phyloP scores from a whole-genome alignment of 2,797 vertebrate species.

The Heliangelus exortis region DNA sequence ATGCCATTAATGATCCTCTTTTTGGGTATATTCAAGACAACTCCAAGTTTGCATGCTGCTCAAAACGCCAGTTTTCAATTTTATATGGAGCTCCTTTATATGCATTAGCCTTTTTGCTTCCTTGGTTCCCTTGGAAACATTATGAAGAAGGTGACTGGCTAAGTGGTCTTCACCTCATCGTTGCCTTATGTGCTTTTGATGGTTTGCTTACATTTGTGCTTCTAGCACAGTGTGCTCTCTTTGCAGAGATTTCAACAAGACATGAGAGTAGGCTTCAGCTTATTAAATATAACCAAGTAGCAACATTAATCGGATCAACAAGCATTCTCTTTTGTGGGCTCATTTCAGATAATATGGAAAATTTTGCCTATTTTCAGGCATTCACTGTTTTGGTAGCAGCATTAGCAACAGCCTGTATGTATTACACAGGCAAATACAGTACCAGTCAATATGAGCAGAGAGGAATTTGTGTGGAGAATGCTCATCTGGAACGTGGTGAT shows the following conservation, averaged over 20 bases:
- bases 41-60: slow-evolving; percentile 80
- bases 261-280: slow-evolving; percentile 84
- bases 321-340: slow-evolving; percentile 90
- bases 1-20: slow-evolving; percentile 89
- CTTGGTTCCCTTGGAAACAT: slow-evolving; percentile 92
- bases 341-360: slow-evolving; percentile 87
- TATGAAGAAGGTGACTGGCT: slow-evolving; percentile 87
- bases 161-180: slow-evolving; percentile 84
- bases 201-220: slow-evolving; percentile 87
- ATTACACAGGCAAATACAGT: slow-evolving; percentile 83
- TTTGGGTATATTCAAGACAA: slow-evolving; percentile 90
- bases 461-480: not conserved
- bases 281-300: slow-evolving; percentile 88
- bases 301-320: slow-evolving; percentile 84
- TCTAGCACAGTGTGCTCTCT: slow-evolving; percentile 87
- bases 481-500: not conserved
- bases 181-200: slow-evolving; percentile 87
- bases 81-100: slow-evolving; percentile 86
- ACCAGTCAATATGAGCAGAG: slow-evolving; percentile 78
- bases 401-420: slow-evolving; percentile 84
- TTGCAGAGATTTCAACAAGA: slow-evolving; percentile 84
- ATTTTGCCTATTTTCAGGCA: slow-evolving; percentile 83
- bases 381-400: slow-evolving; percentile 77
- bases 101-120: slow-evolving; percentile 87
- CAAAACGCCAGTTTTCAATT: slow-evolving; percentile 81